Evolutionary conservation across 2,888 invertebrate genomes (phyloP).

Genomic region (Timema cristinae): DNA sequence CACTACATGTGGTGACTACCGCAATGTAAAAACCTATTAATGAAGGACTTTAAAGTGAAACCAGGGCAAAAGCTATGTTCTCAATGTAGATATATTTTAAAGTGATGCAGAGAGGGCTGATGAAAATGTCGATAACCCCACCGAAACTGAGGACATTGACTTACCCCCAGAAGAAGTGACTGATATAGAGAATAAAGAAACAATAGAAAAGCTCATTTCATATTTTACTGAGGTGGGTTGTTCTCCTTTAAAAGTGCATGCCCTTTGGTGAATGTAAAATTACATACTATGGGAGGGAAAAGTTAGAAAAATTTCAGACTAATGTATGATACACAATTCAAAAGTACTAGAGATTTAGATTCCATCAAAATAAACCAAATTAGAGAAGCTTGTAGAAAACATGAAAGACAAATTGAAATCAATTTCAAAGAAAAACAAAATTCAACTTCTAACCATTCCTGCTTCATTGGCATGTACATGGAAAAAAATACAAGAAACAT

Average conservation of each 20-base stretch:
- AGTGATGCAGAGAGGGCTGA: neutral
- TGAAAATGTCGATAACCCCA: neutral
- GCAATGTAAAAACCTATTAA: neutral
- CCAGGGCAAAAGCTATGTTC: constrained; percentile 4
- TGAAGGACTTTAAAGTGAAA: constrained; percentile 14
- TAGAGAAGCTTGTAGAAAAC: neutral
- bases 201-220: constrained; percentile 3
- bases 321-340: constrained; percentile 1
- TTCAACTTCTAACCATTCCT: constrained; percentile 18
- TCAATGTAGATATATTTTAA: neutral
- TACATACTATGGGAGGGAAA: neutral
- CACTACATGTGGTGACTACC: constrained; percentile 8
- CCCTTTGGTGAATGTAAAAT: neutral
- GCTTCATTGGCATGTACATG: constrained; percentile 15
- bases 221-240: neutral
- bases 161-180: neutral
- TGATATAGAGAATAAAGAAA: neutral
- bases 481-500: constrained; percentile 6
- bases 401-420: neutral
- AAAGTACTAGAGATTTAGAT: constrained; percentile 1
- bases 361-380: neutral
- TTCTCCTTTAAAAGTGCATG: constrained; percentile 7
- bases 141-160: neutral
- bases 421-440: neutral
- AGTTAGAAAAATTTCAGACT: neutral